A percentile compares a stretch with the other conserved stretches of the same genome.
Conservation (phyloP, 1,140 invertebrate species). For the Vanessa tameamea region DNA sequence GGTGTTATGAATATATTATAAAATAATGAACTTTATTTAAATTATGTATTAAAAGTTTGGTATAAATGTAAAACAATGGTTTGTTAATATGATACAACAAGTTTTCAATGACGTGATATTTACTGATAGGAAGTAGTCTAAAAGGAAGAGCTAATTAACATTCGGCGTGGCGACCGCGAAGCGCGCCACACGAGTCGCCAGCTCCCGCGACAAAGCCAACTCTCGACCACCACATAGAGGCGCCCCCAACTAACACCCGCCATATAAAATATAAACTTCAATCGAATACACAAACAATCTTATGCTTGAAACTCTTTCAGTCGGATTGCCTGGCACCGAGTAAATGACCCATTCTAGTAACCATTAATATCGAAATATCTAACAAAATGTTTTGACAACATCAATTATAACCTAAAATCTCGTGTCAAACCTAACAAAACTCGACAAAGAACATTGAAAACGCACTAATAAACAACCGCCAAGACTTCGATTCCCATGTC, state of each 20-base stretch:
- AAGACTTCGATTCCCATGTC: conserved; percentile 46
- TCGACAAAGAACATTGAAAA: conserved; percentile 51
- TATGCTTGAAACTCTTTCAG: neutral
- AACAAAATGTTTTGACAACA: conserved; percentile 79
- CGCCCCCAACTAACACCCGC: conserved; percentile 34
- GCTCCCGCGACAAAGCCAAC: conserved; percentile 51
- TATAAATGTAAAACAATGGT: conserved; percentile 8
- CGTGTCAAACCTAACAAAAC: conserved; percentile 65
- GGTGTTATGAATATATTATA: neutral
- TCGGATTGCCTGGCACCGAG: neutral
- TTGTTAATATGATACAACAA: conserved; percentile 25
- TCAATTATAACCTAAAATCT: conserved; percentile 79
- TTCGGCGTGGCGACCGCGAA: conserved; percentile 65
- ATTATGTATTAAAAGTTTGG: neutral
- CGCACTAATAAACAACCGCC: conserved; percentile 36
- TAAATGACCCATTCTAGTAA: conserved; percentile 16
- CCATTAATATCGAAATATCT: conserved; percentile 42
- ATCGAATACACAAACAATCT: neutral
- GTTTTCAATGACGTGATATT: conserved; percentile 52
- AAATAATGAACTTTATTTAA: conserved; percentile 4
- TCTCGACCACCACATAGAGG: conserved; percentile 44
- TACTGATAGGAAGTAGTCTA: conserved; percentile 70
- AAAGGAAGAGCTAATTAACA: conserved; percentile 77
- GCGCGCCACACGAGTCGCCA: conserved; percentile 60
- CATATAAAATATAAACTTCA: neutral